Evolutionary conservation across 2,888 invertebrate genomes (phyloP).

Genomic region (Keiferia lycopersicella): DNA sequence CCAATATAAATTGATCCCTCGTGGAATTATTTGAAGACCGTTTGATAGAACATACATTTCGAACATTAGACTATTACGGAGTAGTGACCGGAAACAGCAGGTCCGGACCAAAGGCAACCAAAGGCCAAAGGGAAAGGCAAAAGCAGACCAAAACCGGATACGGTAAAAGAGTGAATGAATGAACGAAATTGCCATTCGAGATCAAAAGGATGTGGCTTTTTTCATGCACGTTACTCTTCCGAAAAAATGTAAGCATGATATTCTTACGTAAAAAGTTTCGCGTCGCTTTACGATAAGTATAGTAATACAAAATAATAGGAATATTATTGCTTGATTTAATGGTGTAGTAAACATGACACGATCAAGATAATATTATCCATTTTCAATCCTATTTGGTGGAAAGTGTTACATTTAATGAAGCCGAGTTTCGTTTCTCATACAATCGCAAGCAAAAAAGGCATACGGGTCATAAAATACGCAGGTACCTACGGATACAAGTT

Average conservation of each 20-base stretch:
- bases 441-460: too few species aligned
- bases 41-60: not conserved
- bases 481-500: not conserved
- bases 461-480: not conserved
- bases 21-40: too few species aligned
- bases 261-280: not conserved
- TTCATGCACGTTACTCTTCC: not conserved
- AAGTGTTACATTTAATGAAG: too few species aligned
- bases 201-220: slow-evolving; percentile 7
- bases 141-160: not conserved
- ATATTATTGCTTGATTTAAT: too few species aligned
- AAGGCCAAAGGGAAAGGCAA: slow-evolving; percentile 14
- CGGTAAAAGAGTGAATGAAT: slow-evolving; percentile 17
- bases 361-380: too few species aligned
- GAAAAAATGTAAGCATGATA: not conserved
- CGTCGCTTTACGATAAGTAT: not conserved
- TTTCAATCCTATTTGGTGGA: too few species aligned
- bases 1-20: too few species aligned
- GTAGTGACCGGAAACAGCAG: slow-evolving; percentile 36
- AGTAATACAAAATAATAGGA: too few species aligned
- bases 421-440: too few species aligned
- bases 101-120: slow-evolving; percentile 16
- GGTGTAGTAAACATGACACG: too few species aligned
- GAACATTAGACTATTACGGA: slow-evolving; percentile 21
- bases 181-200: slow-evolving; percentile 5